These are phyloP conservation scores for Rhinophrynus dorsalis DNA, from an alignment of 2,797 vertebrate genomes.

Conservation along the genomic window DNA sequence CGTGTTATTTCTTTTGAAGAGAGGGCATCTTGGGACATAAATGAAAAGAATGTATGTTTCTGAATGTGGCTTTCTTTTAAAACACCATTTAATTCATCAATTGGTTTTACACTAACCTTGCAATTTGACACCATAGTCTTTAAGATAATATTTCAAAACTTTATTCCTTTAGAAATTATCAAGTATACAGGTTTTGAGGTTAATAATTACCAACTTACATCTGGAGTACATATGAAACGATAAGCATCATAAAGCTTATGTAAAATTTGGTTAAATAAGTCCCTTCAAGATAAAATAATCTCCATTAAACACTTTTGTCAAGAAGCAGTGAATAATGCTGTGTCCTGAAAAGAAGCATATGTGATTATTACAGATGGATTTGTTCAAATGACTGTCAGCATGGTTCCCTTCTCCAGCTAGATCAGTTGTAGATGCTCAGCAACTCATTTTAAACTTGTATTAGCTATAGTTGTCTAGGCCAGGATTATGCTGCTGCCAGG, in stretches of 20 bases:
- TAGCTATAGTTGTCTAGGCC: background rate
- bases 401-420: background rate
- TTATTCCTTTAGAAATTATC: too few species aligned
- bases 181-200: background rate
- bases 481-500: background rate
- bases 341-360: conserved; percentile 16
- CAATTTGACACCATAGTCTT: too few species aligned
- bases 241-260: conserved; percentile 4
- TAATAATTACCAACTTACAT: background rate
- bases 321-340: conserved; percentile 2
- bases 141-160: too few species aligned
- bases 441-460: background rate
- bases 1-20: too few species aligned
- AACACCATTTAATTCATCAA: too few species aligned
- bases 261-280: background rate
- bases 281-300: conserved; percentile 22
- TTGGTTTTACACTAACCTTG: too few species aligned
- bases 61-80: too few species aligned
- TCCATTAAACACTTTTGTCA: conserved; percentile 10
- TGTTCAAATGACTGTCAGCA: conserved; percentile 22
- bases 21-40: too few species aligned
- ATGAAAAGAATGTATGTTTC: too few species aligned
- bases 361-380: conserved; percentile 23
- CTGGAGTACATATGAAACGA: background rate
- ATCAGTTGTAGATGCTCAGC: background rate